Conservation (phyloP, 2,797 vertebrate genomes). For the Nyctalus aviator region DNA sequence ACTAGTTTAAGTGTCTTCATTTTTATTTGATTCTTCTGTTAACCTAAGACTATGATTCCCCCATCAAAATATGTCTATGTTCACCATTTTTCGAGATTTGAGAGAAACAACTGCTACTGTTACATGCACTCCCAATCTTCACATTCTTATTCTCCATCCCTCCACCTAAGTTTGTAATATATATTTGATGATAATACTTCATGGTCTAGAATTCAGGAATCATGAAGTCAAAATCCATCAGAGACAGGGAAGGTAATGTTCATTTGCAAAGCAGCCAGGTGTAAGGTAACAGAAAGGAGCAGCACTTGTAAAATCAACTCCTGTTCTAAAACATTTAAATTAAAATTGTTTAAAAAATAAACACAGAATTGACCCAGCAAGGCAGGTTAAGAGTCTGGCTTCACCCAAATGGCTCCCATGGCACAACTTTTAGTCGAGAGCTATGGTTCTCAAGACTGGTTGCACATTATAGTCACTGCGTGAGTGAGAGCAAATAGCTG, state of each 20-base stretch:
- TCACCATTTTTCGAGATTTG: too few relatives aligned
- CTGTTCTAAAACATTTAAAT: background rate
- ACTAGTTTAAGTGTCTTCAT: too few relatives aligned
- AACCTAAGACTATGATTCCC: too few relatives aligned
- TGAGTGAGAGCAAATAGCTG: background rate
- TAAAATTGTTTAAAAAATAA: background rate
- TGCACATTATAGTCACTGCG: background rate
- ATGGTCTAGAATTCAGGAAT: background rate
- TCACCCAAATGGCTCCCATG: background rate
- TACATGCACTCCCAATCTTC: background rate
- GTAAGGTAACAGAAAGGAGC: background rate
- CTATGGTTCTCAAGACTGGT: background rate
- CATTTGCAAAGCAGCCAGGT: background rate
- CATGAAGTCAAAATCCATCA: background rate
- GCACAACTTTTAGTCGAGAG: background rate
- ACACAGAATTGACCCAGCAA: background rate
- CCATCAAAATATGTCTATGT: too few relatives aligned
- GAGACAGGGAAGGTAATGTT: background rate
- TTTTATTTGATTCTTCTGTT: too few relatives aligned
- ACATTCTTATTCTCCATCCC: background rate
- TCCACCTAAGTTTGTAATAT: background rate
- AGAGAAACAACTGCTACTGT: background rate
- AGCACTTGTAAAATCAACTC: background rate
- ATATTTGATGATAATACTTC: background rate
- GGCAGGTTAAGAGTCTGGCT: background rate